A percentile compares a stretch with the other conserved stretches of the same genome.
Evolutionary conservation across 1,140 invertebrate genomes (phyloP).

Genomic region (Rhopalosiphum maidis): DNA sequence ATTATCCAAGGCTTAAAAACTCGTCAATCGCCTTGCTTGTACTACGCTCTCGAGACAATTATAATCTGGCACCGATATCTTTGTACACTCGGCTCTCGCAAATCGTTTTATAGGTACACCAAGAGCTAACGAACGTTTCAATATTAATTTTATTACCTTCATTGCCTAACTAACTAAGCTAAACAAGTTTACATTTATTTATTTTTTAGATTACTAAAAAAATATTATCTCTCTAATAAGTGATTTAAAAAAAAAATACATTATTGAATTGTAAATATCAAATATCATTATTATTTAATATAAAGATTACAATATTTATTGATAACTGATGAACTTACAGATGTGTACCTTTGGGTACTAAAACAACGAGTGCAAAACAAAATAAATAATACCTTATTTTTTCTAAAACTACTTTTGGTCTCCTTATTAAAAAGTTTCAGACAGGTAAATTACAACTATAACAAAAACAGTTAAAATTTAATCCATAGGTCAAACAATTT

Average conservation of each 20-base stretch:
- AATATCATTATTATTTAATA: background rate
- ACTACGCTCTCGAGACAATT: background rate
- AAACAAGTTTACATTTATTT: background rate
- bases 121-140: background rate
- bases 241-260: background rate
- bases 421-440: background rate
- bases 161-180: background rate
- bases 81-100: background rate
- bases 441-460: background rate
- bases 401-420: background rate
- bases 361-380: background rate
- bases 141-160: background rate
- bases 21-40: constrained; percentile 15
- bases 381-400: background rate
- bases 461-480: background rate
- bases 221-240: too few species aligned
- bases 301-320: background rate
- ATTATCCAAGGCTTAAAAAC: background rate
- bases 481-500: background rate
- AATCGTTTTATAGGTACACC: background rate
- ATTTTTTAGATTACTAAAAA: background rate
- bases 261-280: background rate
- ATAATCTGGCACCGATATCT: background rate
- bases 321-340: background rate
- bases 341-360: background rate